A percentile compares a stretch with the other conserved stretches of the same genome.
These are phyloP conservation scores for Stomatorhinus ivindoensis DNA, from an alignment of 2,113 vertebrate species.

Conservation along the genomic window DNA sequence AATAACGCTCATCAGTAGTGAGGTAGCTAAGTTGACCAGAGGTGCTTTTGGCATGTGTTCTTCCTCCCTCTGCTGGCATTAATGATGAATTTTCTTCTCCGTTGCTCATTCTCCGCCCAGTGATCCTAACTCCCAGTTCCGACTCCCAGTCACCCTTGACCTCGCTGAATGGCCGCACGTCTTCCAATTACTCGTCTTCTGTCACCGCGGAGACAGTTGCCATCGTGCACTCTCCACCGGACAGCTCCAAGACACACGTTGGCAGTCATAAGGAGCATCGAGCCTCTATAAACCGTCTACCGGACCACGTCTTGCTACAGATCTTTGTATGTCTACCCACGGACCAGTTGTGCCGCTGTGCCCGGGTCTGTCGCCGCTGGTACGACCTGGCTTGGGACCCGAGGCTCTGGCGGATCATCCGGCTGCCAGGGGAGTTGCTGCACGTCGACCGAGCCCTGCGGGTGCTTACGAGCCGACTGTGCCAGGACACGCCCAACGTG, in stretches of 20 bases:
- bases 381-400: slow-evolving; percentile 97
- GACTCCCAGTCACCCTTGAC: slow-evolving; percentile 71
- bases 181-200: slow-evolving; percentile 59
- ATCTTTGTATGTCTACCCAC: slow-evolving; percentile 87
- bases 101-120: not conserved
- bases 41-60: not conserved
- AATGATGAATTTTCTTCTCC: not conserved
- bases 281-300: slow-evolving; percentile 70
- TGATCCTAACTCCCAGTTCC: slow-evolving; percentile 53
- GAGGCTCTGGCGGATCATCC: slow-evolving; percentile 81
- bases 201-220: slow-evolving; percentile 82
- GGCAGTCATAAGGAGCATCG: slow-evolving; percentile 69
- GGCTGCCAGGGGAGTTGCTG: slow-evolving; percentile 80
- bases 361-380: slow-evolving; percentile 88
- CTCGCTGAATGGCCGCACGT: slow-evolving; percentile 70
- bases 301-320: slow-evolving; percentile 76
- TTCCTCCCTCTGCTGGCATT: not conserved
- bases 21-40: not conserved
- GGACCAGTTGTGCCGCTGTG: slow-evolving; percentile 90
- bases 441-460: slow-evolving; percentile 86
- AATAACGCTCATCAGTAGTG: not conserved
- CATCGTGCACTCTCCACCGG: slow-evolving; percentile 76
- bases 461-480: slow-evolving; percentile 86
- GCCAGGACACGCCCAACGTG: slow-evolving; percentile 95
- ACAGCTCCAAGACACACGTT: slow-evolving; percentile 69